These are phyloP conservation scores for Mythimna impura DNA, from an alignment of 2,888 invertebrate genomes.

Conservation along the genomic window DNA sequence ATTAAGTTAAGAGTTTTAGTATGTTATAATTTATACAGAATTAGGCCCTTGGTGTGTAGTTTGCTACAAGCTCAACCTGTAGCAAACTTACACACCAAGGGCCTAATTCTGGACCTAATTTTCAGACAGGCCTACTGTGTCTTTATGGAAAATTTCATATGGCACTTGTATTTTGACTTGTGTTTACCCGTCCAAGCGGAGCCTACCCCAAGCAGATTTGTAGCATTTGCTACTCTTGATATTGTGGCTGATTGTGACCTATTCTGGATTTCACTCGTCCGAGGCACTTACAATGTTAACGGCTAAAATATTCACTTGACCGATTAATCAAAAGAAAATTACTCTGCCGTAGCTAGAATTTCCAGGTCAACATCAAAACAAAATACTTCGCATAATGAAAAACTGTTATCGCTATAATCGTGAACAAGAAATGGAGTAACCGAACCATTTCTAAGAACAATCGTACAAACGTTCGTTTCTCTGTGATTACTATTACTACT, in stretches of 20 bases:
- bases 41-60: too few species aligned
- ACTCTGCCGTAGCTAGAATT: neutral
- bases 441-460: slow-evolving; percentile 45
- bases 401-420: slow-evolving; percentile 38
- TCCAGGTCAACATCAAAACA: slow-evolving; percentile 26
- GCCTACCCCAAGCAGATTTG: too few species aligned
- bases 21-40: too few species aligned
- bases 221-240: too few species aligned
- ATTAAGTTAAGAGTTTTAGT: too few species aligned
- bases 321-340: neutral
- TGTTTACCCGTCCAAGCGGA: too few species aligned
- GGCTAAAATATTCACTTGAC: neutral
- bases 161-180: too few species aligned
- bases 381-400: slow-evolving; percentile 27
- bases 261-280: neutral
- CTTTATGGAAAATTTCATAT: too few species aligned
- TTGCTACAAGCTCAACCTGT: too few species aligned
- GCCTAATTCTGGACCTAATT: too few species aligned
- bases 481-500: slow-evolving; percentile 11
- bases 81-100: too few species aligned
- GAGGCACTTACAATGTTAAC: neutral
- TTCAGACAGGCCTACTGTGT: too few species aligned
- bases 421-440: slow-evolving; percentile 34
- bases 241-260: neutral
- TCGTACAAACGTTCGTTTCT: slow-evolving; percentile 35